Evolutionary conservation across 1,140 invertebrate species (phyloP), one percentile per base, ranked within the genome.

Genomic region (Triops longicaudatus): DNA sequence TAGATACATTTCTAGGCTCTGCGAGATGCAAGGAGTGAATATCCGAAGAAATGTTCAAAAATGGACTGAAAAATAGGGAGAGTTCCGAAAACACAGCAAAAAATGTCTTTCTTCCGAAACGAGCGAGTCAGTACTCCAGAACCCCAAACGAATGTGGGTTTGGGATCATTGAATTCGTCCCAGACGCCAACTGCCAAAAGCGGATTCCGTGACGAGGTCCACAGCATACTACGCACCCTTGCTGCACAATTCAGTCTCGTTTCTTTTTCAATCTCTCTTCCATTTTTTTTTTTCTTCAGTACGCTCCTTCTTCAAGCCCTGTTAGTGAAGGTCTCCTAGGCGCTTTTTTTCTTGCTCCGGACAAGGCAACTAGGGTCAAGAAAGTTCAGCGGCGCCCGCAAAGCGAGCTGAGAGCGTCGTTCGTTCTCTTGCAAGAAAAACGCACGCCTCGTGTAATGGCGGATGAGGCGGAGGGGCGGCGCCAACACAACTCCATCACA

Each of bases 181-280:
- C 50, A 63, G 50, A 63, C 50, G 50, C 50, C 50, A 63, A 63
- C 50, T 63, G 50, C 50, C 50, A 63, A 63, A 63, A 63, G 50
- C 50, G 50, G 50, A 63, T 63, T 63, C 50, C 50, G 50, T 22
- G 50, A 63, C 50, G 50, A 63, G 50, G 50, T 63, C 50, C 50
- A 63, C 17, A 17, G 50, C 50, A 63, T 22, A 9, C 50, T 63
- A 63, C 50, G 0, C 74, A 63, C n/a, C 73, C 42, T 43, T 74
- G 26, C 31, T 22, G 11, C 31, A 42, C 14, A 41, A 43, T 37
- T 75, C 44, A 28, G 22, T 74, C 11, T 41, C 37, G 12, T 73
- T 73, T n/a, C 28, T 73, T n/a, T 41, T 74, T 42, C 43, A 31
- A n/a, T 28, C 26, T 11, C 74, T 17, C 37, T 44, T 28, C 41